These are phyloP conservation scores for Aethes cnicana DNA, from an alignment of 2,888 invertebrate genomes.

Conservation along the genomic window DNA sequence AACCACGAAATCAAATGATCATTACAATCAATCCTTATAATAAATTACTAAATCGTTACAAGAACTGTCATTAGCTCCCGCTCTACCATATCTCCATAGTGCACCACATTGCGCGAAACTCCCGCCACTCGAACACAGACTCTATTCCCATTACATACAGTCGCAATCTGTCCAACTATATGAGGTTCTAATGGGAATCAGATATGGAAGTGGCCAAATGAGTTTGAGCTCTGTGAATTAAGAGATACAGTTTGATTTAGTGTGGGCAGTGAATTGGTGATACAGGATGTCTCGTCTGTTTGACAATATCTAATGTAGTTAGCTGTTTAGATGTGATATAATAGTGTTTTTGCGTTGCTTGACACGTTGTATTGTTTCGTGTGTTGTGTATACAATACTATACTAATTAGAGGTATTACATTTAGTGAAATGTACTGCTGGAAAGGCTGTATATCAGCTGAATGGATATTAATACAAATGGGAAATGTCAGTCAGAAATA, in stretches of 20 bases:
- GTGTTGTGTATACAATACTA: too few species aligned
- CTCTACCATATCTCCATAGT: conserved; percentile 25
- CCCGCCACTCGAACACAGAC: not conserved
- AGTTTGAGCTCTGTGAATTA: conserved; percentile 18
- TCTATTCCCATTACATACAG: conserved; percentile 1
- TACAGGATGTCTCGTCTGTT: conserved; percentile 17
- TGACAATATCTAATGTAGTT: conserved; percentile 22
- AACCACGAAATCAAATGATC: too few species aligned
- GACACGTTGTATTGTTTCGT: conserved; percentile 7
- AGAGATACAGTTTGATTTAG: conserved; percentile 18
- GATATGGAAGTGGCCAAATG: conserved; percentile 15
- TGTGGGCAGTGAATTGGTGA: conserved; percentile 3
- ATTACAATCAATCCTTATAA: not conserved
- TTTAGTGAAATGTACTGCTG: too few species aligned
- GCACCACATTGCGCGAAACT: conserved; percentile 21
- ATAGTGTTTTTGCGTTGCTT: conserved; percentile 17
- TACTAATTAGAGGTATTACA: too few species aligned
- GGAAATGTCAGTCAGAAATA: too few species aligned
- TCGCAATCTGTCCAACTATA: conserved; percentile 1
- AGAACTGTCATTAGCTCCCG: conserved; percentile 17
- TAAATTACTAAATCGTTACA: conserved; percentile 26
- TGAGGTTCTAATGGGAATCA: conserved; percentile 25
- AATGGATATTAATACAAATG: too few species aligned
- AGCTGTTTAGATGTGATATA: conserved; percentile 16
- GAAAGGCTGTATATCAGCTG: too few species aligned